These are phyloP conservation scores for Lynx canadensis DNA, from an alignment of 2,113 vertebrate species.

Conservation along the genomic window DNA sequence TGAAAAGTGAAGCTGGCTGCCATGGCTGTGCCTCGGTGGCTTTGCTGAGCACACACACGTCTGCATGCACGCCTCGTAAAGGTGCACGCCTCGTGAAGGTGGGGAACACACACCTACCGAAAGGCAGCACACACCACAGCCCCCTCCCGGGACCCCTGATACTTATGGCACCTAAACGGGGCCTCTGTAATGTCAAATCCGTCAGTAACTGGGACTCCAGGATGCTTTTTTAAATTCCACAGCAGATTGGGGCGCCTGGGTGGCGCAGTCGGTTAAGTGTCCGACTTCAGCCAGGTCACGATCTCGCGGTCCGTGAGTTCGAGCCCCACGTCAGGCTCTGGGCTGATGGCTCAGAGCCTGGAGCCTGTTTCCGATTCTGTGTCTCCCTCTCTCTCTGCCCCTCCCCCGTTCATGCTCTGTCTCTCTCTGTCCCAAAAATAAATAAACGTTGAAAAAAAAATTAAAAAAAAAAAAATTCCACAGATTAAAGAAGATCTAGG, in stretches of 20 bases:
- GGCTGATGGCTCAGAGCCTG: too few species aligned
- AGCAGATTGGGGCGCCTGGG: too few species aligned
- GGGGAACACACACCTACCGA: not conserved
- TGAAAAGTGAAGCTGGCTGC: not conserved
- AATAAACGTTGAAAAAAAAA: too few species aligned
- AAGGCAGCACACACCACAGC: not conserved
- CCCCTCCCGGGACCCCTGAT: not conserved
- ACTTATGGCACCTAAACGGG: not conserved
- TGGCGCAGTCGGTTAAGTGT: too few species aligned
- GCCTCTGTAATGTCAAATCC: not conserved
- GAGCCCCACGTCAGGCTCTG: too few species aligned
- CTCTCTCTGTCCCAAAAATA: too few species aligned
- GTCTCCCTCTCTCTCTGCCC: too few species aligned
- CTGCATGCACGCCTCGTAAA: not conserved
- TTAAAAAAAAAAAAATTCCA: too few species aligned
- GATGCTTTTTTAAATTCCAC: slow-evolving; percentile 21
- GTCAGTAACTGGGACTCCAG: not conserved
- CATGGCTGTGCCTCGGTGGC: not conserved
- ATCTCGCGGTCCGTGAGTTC: too few species aligned
- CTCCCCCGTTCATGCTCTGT: too few species aligned
- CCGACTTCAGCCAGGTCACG: too few species aligned
- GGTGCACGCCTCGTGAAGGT: not conserved
- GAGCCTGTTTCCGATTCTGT: too few species aligned
- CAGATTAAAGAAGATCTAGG: slow-evolving; percentile 50
- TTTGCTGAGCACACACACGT: rapidly evolving